Base-by-base conservation (phyloP, 1,140 invertebrate genomes). In the Drosophila ogumai region DNA sequence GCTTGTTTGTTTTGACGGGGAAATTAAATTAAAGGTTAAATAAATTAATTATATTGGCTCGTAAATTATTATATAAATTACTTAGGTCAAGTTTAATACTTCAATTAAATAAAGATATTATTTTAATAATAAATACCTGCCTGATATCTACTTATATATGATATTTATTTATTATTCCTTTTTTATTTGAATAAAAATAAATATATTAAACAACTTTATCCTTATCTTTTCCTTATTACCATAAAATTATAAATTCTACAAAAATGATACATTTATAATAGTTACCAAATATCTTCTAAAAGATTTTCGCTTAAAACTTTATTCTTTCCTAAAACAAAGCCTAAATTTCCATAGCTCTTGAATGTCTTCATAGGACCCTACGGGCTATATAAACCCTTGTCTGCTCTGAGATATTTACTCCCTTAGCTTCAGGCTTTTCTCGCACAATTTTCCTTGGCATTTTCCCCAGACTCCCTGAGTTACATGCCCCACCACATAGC, bases 401-500 rank as follows among this genome's bases (percentile, higher is more conserved):
- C 32, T 36, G 17, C 12, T 13, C 9, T 54, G 7, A 38, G 17
- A 25, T 55, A 38, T 55, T 55, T 38, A 55, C 38, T 10, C 7
- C 5, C n/a, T 10, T 13, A 55, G 13, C 19, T 38, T 6, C 19
- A 15, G 36, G 19, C 34, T 55, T 38, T 55, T 38, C 34, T 25
- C 8, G 13, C 52, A 10, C 13, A 55, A 38, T 25, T 28, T 28
- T 61, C 61, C 25, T 12, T 17, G 5, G 3, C 0, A 43, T 65
- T 54, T 54, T 54, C 52, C 25, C 32, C 28, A 58, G 32, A 3
- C 49, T 56, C 32, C 25, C 15, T 13, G 31, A 32, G 36, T n/a
- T n/a, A 31, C 41, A 41, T 31, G 25, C n/a, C n/a, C 15, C 34
- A 10, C 15, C 36, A n/a, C 31, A 41, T 41, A 40, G 44, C 28